Evolutionary conservation across 2,888 invertebrate species (phyloP), one percentile per base, ranked within the genome.

Genomic region (Teleiodes luculella): DNA sequence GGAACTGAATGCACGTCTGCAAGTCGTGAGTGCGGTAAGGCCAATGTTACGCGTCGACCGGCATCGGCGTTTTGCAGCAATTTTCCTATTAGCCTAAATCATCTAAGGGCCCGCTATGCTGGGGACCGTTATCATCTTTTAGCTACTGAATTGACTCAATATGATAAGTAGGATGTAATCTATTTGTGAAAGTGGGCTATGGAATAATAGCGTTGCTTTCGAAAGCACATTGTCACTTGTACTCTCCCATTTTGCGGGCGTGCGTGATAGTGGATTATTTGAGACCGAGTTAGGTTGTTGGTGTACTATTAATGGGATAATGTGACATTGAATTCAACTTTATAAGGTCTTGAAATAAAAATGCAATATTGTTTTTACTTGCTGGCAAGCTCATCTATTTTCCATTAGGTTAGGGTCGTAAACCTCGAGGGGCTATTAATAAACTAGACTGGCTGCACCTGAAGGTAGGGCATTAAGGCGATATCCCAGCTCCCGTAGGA

Each of bases 31-130:
- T 63, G 69, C 70, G 66, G 78, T 84, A 88, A 90, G 89, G 88
- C 87, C 89, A 89, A 90, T 89, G 87, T 86, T 89, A 89, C 86
- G 80, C 78, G 73, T 76, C 74, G 72, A 68, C 66, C 70, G 68
- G 74, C 68, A 71, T 73, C 66, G 70, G 67, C 67, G 72, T 68
- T 80, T 76, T 65, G 72, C 73, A 73, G 76, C 78, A 89, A 90
- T 89, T 85, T 88, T 86, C 77, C 78, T 80, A 88, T 90, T 86
- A 86, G 76, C 70, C 65, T 80, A 74, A 80, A 78, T 80, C 73
- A 77, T 80, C 76, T 80, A 81, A 86, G 86, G 86, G 86, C 78
- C 74, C 65, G 73, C 72, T 71, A 65, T 64, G 72, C 69, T 72
- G 75, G 77, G 72, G 77, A 72, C 70, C 67, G 67, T 64, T 68